Percentiles rank a stretch among this genome's conserved stretches.
Evolutionary conservation across 2,797 vertebrate species (phyloP).

Genomic region (Pterois miles): DNA sequence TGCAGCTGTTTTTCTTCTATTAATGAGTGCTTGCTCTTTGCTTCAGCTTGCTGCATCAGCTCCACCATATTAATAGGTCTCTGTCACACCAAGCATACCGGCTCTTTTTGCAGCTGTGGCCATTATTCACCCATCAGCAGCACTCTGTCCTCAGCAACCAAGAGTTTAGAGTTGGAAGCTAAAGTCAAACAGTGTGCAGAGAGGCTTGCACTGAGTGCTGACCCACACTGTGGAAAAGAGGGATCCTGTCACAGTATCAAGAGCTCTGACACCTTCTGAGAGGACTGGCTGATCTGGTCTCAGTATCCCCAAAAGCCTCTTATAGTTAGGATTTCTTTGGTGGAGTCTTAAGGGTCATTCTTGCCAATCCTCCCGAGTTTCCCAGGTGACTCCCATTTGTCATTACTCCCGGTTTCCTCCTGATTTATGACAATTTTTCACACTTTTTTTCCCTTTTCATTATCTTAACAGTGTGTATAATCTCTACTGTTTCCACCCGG

Average conservation of each 20-base stretch:
- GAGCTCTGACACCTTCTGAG: not conserved
- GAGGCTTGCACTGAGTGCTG: not conserved
- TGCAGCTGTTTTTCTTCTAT: slow-evolving; percentile 22
- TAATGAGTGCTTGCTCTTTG: slow-evolving; percentile 11
- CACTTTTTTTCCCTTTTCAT: too few species aligned
- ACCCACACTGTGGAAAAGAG: not conserved
- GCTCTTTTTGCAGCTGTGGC: slow-evolving; percentile 2
- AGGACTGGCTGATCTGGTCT: not conserved
- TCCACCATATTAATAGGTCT: not conserved
- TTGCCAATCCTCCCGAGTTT: too few species aligned
- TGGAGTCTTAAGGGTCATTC: accelerated
- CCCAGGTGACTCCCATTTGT: too few species aligned
- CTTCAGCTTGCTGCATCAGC: slow-evolving; percentile 10
- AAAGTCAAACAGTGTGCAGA: not conserved
- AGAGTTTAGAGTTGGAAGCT: not conserved
- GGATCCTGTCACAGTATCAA: not conserved
- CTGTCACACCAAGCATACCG: not conserved
- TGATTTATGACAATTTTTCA: too few species aligned
- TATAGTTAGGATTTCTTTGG: not conserved
- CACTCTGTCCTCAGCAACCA: slow-evolving; percentile 2
- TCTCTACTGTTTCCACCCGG: too few species aligned
- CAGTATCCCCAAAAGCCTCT: not conserved
- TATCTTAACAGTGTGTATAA: too few species aligned
- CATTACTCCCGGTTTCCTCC: too few species aligned
- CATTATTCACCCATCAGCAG: slow-evolving; percentile 13